phyloP scores from a whole-genome alignment of 2,113 vertebrate species.

The Megatriorchis doriae region DNA sequence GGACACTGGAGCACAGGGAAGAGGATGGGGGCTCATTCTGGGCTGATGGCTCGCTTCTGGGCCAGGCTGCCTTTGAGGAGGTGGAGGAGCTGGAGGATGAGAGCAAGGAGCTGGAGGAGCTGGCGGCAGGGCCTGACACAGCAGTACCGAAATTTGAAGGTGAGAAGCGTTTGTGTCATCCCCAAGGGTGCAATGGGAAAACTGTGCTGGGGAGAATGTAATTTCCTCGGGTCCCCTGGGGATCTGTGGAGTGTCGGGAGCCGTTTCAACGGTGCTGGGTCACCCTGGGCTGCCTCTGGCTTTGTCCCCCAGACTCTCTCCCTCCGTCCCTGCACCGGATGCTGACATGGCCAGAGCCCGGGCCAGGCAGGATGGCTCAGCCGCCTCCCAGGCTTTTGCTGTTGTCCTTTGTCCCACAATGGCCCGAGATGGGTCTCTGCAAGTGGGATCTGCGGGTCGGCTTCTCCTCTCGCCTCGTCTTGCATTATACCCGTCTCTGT shows the following conservation, averaged over 20 bases:
- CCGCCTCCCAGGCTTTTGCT: neutral
- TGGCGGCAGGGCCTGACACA: neutral
- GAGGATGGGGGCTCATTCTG: neutral
- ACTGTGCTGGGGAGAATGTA: fast-evolving
- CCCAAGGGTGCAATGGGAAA: fast-evolving
- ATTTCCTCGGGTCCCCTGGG: neutral
- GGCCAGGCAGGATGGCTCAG: neutral
- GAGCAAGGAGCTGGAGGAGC: neutral
- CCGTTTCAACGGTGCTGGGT: fast-evolving
- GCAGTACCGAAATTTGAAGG: slow-evolving; percentile 82
- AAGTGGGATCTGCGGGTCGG: neutral
- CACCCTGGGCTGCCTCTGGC: no score
- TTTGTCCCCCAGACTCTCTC: neutral
- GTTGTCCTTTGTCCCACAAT: fast-evolving
- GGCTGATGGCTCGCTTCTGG: neutral
- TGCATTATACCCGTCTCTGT: neutral
- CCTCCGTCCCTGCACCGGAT: no score
- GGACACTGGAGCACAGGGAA: no score
- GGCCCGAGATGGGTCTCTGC: neutral
- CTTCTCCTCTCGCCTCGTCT: neutral
- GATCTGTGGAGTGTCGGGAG: fast-evolving
- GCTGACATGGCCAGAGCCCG: neutral
- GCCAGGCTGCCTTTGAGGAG: neutral
- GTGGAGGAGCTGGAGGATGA: neutral
- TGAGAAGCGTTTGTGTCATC: neutral